Percentiles rank a stretch among this genome's conserved stretches.
phyloP scores from a whole-genome alignment of 2,797 vertebrate genomes.

The Parauchenoglanis ngamensis region DNA sequence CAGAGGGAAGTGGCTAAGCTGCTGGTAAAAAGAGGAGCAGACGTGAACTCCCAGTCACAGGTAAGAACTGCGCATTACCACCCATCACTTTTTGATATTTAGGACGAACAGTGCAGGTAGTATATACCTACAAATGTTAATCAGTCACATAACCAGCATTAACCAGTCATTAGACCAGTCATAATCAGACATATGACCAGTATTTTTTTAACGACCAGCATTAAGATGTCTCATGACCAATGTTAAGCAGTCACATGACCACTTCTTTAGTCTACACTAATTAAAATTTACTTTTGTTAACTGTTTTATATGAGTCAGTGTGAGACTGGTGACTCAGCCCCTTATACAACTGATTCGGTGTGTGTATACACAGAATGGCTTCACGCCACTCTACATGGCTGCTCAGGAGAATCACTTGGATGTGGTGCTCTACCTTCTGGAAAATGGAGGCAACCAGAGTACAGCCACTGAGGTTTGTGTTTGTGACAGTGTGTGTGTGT shows the following conservation, averaged over 20 bases:
- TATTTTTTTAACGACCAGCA: not conserved
- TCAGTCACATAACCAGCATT: not conserved
- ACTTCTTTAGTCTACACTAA: not conserved
- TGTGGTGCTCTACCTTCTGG: slow-evolving; percentile 91
- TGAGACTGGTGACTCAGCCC: too few species aligned
- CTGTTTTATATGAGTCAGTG: not conserved
- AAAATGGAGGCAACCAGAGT: slow-evolving; percentile 97
- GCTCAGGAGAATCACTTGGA: slow-evolving; percentile 97
- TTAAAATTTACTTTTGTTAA: not conserved
- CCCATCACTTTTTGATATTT: not conserved
- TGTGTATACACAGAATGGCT: slow-evolving; percentile 84
- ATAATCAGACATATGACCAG: not conserved
- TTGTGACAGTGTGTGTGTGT: slow-evolving; percentile 16
- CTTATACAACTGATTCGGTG: not conserved
- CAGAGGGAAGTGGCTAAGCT: slow-evolving; percentile 90
- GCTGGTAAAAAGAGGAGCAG: slow-evolving; percentile 89
- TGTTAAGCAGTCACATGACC: not conserved
- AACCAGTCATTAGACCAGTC: not conserved
- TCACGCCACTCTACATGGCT: slow-evolving; percentile 97
- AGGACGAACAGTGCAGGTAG: not conserved
- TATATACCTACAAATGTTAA: not conserved
- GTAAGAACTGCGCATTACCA: slow-evolving; percentile 63
- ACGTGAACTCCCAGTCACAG: slow-evolving; percentile 96
- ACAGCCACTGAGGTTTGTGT: slow-evolving; percentile 90
- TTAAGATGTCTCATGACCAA: not conserved